Evolutionary conservation across 1,140 invertebrate species (phyloP).

Genomic region (Heliconius eleuchia): DNA sequence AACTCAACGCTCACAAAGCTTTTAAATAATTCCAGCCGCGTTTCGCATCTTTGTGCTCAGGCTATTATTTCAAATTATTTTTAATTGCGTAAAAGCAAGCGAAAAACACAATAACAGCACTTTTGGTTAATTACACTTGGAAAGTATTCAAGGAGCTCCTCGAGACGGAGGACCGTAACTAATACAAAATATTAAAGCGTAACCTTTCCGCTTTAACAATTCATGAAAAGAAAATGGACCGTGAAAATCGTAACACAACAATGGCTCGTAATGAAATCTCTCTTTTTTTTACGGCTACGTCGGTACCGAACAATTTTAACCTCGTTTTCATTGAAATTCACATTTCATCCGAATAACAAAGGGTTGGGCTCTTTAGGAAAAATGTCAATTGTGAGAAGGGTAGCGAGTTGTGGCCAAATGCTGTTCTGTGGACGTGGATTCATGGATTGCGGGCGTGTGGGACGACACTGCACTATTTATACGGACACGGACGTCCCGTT

Average conservation of each 20-base stretch:
- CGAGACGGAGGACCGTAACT: constrained; percentile 52
- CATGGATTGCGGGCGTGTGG: constrained; percentile 49
- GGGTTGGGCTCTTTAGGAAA: constrained; percentile 64
- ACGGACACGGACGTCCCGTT: constrained; percentile 39
- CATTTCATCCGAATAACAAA: constrained; percentile 73
- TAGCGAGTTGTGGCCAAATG: constrained; percentile 46
- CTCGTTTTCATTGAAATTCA: constrained; percentile 78
- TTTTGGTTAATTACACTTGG: constrained; percentile 64
- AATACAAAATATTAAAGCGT: constrained; percentile 66
- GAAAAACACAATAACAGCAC: constrained; percentile 69
- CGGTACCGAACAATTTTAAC: constrained; percentile 70
- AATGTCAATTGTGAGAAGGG: constrained; percentile 76
- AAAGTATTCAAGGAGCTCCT: constrained; percentile 62
- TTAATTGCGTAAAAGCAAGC: constrained; percentile 77
- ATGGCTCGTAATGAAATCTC: constrained; percentile 75
- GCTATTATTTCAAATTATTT: constrained; percentile 79
- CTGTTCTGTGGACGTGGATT: constrained; percentile 43
- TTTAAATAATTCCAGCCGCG: constrained; percentile 70
- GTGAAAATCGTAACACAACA: constrained; percentile 74
- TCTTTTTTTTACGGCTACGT: constrained; percentile 63
- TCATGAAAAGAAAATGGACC: constrained; percentile 69
- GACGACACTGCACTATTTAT: constrained; percentile 47
- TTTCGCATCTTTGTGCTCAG: constrained; percentile 58
- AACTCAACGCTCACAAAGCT: constrained; percentile 61
- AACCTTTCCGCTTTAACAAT: constrained; percentile 63